Conservation (phyloP, 2,888 invertebrate species). For the Lepidochrysops patricia region DNA sequence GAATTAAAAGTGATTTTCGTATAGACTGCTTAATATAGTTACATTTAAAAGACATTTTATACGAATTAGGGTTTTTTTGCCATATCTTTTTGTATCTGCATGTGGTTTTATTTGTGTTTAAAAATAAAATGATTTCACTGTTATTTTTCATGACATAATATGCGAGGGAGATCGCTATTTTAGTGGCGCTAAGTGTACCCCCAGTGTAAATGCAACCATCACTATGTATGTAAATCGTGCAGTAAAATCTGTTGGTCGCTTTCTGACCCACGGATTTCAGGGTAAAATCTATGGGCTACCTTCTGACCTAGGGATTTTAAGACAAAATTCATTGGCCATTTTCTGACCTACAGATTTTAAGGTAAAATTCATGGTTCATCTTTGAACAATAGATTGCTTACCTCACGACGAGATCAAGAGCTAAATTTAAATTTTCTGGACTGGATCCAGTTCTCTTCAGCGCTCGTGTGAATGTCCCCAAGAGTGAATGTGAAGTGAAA, state of each 20-base stretch:
- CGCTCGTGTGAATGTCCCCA: background rate
- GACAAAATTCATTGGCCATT: background rate
- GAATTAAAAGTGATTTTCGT: constrained; percentile 38
- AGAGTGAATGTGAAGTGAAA: background rate
- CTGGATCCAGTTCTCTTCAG: background rate
- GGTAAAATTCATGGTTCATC: background rate
- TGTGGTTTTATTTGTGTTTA: constrained; percentile 6
- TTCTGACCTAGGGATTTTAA: too few relatives aligned
- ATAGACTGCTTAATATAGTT: constrained; percentile 46
- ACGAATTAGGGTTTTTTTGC: constrained; percentile 17
- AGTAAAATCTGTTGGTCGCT: background rate
- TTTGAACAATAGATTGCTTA: too few relatives aligned
- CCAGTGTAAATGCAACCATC: too few relatives aligned
- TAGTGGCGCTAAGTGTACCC: background rate
- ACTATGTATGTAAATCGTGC: too few relatives aligned
- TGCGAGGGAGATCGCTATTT: background rate
- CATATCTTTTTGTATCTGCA: constrained; percentile 12
- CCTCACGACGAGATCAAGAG: background rate
- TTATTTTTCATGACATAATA: background rate
- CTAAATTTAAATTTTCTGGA: background rate
- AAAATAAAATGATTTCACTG: constrained; percentile 8
- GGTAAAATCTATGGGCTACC: background rate
- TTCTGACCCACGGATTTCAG: background rate
- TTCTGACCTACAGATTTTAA: background rate
- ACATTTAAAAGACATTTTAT: constrained; percentile 23